phyloP scores from a whole-genome alignment of 2,113 vertebrate genomes.

The Astur gentilis region DNA sequence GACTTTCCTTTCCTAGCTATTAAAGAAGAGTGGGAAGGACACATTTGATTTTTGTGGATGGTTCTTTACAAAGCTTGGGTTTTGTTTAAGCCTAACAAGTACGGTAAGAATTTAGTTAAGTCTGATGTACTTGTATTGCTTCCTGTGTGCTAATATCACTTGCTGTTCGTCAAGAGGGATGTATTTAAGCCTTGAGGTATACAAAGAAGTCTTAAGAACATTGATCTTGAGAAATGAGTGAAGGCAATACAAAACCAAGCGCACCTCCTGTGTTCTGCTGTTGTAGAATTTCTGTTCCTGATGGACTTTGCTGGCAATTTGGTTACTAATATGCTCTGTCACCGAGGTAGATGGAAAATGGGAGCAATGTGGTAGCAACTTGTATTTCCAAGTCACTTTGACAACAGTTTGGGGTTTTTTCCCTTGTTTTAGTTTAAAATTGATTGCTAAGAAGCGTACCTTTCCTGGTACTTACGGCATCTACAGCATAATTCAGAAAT shows the following conservation, averaged over 20 bases:
- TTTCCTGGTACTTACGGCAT: background rate
- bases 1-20: background rate
- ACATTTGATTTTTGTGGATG: background rate
- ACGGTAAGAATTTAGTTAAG: background rate
- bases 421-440: background rate
- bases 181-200: background rate
- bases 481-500: background rate
- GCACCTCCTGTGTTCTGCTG: background rate
- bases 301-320: background rate
- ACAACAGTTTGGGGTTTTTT: background rate
- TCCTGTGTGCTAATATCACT: accelerated
- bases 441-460: background rate
- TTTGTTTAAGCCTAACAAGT: background rate
- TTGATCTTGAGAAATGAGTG: background rate
- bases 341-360: background rate
- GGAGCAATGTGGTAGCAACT: too few species aligned
- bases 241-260: background rate
- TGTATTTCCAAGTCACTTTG: background rate
- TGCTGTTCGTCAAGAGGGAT: background rate
- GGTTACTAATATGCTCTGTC: background rate
- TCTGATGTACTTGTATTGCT: background rate
- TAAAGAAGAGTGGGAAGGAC: background rate
- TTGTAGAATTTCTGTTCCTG: background rate
- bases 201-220: background rate
- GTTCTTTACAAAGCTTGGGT: background rate